Evolutionary conservation across 2,888 invertebrate species (phyloP).

Genomic region (Drosophila leonis): DNA sequence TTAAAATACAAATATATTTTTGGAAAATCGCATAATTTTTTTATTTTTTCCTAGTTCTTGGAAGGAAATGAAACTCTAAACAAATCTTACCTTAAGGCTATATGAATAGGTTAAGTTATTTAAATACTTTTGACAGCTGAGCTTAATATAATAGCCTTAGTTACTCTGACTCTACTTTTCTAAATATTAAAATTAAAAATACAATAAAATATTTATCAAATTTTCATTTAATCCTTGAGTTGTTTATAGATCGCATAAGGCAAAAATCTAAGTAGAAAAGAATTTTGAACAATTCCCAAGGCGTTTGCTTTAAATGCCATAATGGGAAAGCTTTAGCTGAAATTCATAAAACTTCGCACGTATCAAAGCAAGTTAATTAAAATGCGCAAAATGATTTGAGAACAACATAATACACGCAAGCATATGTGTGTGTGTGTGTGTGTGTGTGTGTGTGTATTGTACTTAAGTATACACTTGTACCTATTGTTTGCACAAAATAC

Average conservation of each 20-base stretch:
- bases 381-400: slow-evolving; percentile 69
- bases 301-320: background rate
- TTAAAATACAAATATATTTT: background rate
- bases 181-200: background rate
- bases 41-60: background rate
- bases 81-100: background rate
- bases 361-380: slow-evolving; percentile 75
- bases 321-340: slow-evolving; percentile 1
- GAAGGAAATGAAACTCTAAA: background rate
- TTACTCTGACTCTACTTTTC: background rate
- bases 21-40: background rate
- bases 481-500: slow-evolving; percentile 61
- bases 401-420: slow-evolving; percentile 25
- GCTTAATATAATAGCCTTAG: background rate
- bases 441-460: slow-evolving; percentile 21
- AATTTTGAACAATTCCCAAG: background rate
- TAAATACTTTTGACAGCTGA: background rate
- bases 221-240: background rate
- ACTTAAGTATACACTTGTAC: slow-evolving; percentile 53
- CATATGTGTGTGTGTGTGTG: slow-evolving; percentile 13
- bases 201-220: background rate
- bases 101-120: background rate
- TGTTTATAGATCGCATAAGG: too few species aligned
- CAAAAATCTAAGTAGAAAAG: background rate
- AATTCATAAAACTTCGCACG: slow-evolving; percentile 24